A percentile compares a stretch with the other conserved stretches of the same genome.
phyloP scores from a whole-genome alignment of 2,113 vertebrate genomes.

The Triplophysa rosa region DNA sequence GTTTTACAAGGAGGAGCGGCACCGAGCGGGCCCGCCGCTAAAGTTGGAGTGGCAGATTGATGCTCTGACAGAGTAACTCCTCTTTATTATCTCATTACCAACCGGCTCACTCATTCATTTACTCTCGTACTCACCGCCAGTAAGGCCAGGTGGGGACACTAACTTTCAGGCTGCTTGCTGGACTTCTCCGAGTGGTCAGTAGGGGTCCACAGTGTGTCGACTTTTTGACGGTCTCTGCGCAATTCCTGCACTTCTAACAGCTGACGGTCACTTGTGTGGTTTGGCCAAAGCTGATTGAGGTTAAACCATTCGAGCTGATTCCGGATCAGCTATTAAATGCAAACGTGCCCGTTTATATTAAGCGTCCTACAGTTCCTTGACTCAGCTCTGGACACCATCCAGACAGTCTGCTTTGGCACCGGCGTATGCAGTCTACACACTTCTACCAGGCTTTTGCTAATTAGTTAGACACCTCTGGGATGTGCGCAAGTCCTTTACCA shows the following conservation, averaged over 20 bases:
- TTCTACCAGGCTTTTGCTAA: slow-evolving; percentile 41
- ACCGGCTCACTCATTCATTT: slow-evolving; percentile 58
- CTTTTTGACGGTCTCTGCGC: slow-evolving; percentile 30
- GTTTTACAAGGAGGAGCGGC: slow-evolving; percentile 67
- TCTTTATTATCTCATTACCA: slow-evolving; percentile 64
- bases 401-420: slow-evolving; percentile 8
- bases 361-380: not conserved
- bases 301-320: slow-evolving; percentile 8
- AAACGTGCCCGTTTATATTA: not conserved
- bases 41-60: slow-evolving; percentile 50
- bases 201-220: slow-evolving; percentile 68
- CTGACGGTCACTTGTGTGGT: not conserved
- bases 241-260: not conserved
- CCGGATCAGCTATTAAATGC: slow-evolving; percentile 20
- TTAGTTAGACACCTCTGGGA: slow-evolving; percentile 46
- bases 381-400: not conserved
- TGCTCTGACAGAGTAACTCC: slow-evolving; percentile 46
- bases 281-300: not conserved
- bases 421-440: not conserved
- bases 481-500: slow-evolving; percentile 33
- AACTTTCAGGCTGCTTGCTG: slow-evolving; percentile 20
- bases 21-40: slow-evolving; percentile 61
- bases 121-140: slow-evolving; percentile 30
- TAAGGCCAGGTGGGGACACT: slow-evolving; percentile 16
- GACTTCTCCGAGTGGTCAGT: slow-evolving; percentile 52